phyloP scores from a whole-genome alignment of 53 echinoderm and acorn worm species.

The Paracentrotus lividus region DNA sequence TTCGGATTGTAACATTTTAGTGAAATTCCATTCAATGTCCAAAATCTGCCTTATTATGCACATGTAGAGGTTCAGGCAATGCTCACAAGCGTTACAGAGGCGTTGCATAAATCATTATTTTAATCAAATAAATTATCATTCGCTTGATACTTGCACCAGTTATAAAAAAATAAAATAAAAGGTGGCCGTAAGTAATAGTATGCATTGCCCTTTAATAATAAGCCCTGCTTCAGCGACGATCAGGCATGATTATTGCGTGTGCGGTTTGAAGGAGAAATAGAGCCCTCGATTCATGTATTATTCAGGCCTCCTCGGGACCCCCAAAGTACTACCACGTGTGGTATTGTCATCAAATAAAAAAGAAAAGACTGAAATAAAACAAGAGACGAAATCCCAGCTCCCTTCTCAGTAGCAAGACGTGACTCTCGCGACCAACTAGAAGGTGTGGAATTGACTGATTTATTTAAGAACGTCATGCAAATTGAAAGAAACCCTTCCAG shows the following conservation, averaged over 20 bases:
- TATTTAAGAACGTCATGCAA: constrained; percentile 19
- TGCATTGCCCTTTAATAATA: constrained; percentile 18
- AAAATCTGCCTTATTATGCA: too few species aligned
- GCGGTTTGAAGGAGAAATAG: constrained; percentile 3
- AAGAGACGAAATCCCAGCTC: constrained; percentile 27
- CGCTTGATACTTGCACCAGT: not conserved
- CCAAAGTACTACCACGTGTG: not conserved
- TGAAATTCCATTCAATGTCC: too few species aligned
- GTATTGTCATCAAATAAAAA: constrained; percentile 33
- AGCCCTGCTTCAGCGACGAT: not conserved
- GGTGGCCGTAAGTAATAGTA: not conserved
- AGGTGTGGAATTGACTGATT: constrained; percentile 35
- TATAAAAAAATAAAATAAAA: too few species aligned
- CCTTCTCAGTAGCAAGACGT: not conserved
- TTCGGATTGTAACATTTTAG: too few species aligned
- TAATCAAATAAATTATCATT: not conserved
- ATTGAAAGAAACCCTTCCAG: constrained; percentile 13
- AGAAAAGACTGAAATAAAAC: not conserved
- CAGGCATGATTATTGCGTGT: not conserved
- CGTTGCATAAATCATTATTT: not conserved
- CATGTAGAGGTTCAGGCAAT: too few species aligned
- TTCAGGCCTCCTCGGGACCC: not conserved
- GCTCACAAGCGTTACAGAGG: too few species aligned
- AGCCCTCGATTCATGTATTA: constrained; percentile 21
- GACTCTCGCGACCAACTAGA: not conserved